phyloP scores from a whole-genome alignment of 2,888 invertebrate species.

The Caenorhabditis sp. region DNA sequence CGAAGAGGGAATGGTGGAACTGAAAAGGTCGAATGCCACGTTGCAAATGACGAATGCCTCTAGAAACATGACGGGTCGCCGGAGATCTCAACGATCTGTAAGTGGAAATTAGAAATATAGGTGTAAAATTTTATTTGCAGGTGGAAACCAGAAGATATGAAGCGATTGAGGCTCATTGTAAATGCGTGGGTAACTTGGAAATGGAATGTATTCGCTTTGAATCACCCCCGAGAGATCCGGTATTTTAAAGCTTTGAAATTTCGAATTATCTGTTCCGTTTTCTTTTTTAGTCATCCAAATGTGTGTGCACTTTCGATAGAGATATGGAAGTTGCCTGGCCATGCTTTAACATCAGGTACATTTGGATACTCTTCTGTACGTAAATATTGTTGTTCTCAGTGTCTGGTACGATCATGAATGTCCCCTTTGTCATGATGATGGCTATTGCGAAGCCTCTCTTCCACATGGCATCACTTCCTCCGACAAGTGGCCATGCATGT shows the following conservation, averaged over 20 bases:
- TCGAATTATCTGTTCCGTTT: not conserved
- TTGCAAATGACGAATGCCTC: constrained; percentile 10
- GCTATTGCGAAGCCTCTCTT: constrained; percentile 63
- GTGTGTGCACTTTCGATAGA: constrained; percentile 68
- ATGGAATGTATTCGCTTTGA: constrained; percentile 74
- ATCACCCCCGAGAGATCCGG: constrained; percentile 64
- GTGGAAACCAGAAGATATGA: constrained; percentile 57
- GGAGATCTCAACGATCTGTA: constrained; percentile 48
- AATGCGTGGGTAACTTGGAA: constrained; percentile 68
- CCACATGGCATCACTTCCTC: constrained; percentile 34
- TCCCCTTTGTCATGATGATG: constrained; percentile 66
- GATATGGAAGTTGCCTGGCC: constrained; percentile 69
- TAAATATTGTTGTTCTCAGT: too few species aligned
- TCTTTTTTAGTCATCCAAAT: constrained; percentile 64
- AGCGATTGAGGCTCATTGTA: constrained; percentile 72
- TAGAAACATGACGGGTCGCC: constrained; percentile 42
- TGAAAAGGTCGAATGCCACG: constrained; percentile 46
- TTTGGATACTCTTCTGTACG: not conserved
- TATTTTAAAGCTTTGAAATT: not conserved
- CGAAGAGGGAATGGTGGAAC: constrained; percentile 60
- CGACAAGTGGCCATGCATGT: constrained; percentile 64
- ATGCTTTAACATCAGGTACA: constrained; percentile 67
- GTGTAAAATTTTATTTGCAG: too few species aligned
- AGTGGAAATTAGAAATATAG: too few species aligned
- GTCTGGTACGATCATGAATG: constrained; percentile 72